Evolutionary conservation across 2,888 invertebrate species (phyloP).

Genomic region (Aleiodes testaceus): DNA sequence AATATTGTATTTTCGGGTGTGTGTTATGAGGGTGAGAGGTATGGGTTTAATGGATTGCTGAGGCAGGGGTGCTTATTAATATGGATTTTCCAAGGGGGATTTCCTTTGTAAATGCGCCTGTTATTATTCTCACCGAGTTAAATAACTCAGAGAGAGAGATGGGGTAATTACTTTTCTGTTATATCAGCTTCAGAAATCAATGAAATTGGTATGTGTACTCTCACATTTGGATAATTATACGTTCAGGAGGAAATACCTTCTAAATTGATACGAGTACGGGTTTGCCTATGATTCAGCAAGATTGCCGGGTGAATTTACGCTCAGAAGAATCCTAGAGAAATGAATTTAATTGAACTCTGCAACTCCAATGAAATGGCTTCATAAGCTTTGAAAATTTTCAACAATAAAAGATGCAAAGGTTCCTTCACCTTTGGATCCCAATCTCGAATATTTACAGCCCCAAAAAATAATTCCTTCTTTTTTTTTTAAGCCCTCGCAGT

Average conservation of each 20-base stretch:
- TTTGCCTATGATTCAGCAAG: too few relatives aligned
- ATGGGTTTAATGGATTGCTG: conserved; percentile 37
- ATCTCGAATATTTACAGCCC: conserved; percentile 19
- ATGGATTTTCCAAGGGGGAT: conserved; percentile 10
- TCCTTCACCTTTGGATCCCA: neutral
- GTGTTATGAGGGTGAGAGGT: conserved; percentile 18
- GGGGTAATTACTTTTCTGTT: conserved; percentile 5
- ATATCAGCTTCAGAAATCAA: neutral
- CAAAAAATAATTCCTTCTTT: neutral
- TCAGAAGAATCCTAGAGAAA: too few relatives aligned
- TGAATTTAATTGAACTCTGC: too few relatives aligned
- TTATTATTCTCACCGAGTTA: neutral
- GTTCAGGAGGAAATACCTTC: too few relatives aligned
- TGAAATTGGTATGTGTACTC: too few relatives aligned
- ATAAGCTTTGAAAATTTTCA: neutral
- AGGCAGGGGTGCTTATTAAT: conserved; percentile 22
- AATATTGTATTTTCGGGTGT: conserved; percentile 40
- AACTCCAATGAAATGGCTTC: too few relatives aligned
- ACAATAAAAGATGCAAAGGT: neutral
- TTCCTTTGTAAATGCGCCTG: neutral
- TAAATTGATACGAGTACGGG: too few relatives aligned
- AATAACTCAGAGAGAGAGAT: neutral
- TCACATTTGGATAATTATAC: too few relatives aligned
- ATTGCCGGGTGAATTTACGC: too few relatives aligned
- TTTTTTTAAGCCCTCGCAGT: conserved; percentile 19